phyloP scores from a whole-genome alignment of 2,797 vertebrate species.

The Acropternis orthonyx region DNA sequence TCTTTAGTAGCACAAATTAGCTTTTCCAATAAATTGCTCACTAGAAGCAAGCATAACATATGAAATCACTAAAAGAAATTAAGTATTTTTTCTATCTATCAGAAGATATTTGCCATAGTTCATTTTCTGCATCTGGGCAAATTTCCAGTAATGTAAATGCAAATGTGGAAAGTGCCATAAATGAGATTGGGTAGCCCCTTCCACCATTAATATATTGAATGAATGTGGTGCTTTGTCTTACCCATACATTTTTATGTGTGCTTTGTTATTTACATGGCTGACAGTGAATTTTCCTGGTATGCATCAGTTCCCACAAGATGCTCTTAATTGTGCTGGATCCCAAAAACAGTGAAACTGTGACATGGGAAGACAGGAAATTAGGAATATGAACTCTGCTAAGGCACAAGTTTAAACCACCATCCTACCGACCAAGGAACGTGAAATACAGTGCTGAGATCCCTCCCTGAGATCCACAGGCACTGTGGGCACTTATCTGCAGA shows the following conservation, averaged over 20 bases:
- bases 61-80: neutral
- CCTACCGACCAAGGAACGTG: neutral
- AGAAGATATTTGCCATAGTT: neutral
- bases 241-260: neutral
- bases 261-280: neutral
- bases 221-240: neutral
- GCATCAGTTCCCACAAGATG: neutral
- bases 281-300: conserved; percentile 14
- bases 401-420: neutral
- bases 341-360: neutral
- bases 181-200: neutral
- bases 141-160: neutral
- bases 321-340: conserved; percentile 29
- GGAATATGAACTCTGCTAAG: neutral
- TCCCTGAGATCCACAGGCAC: neutral
- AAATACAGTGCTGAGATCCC: neutral
- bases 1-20: neutral
- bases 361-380: neutral
- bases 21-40: neutral
- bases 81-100: neutral
- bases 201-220: neutral
- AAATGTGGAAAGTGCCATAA: neutral
- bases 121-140: neutral
- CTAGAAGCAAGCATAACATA: neutral
- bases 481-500: neutral